A percentile compares a stretch with the other conserved stretches of the same genome.
phyloP scores from a whole-genome alignment of 2,888 invertebrate species.

The Athalia rosae region DNA sequence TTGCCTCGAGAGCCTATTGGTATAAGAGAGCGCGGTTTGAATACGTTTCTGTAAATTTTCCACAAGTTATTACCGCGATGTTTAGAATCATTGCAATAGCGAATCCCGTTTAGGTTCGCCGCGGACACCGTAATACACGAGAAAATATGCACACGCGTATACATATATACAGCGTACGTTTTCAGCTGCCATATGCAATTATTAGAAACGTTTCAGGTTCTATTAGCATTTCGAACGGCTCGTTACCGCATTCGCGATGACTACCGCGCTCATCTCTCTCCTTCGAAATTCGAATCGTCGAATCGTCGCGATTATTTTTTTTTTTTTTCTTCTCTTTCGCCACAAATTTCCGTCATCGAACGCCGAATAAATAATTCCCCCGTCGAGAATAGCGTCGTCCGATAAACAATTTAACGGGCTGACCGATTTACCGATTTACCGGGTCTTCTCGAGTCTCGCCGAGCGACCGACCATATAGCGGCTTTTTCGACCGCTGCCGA shows the following conservation, averaged over 20 bases:
- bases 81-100: no score
- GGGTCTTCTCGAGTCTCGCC: constrained; percentile 11
- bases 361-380: no score
- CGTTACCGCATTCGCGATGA: constrained; percentile 22
- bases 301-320: no score
- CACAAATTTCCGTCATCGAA: no score
- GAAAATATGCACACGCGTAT: not conserved
- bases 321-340: no score
- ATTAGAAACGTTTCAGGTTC: constrained; percentile 13
- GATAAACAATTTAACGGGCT: constrained; percentile 60
- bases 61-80: no score
- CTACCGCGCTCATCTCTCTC: constrained; percentile 29
- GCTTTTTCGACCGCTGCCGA: constrained; percentile 41
- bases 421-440: constrained; percentile 63
- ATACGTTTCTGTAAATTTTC: no score
- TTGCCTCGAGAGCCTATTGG: no score
- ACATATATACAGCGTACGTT: not conserved
- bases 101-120: no score
- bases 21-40: no score
- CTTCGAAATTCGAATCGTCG: not conserved
- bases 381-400: not conserved
- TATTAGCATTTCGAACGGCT: constrained; percentile 30
- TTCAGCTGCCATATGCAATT: constrained; percentile 19
- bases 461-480: constrained; percentile 45
- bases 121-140: no score